Base-by-base conservation (phyloP, 1,140 invertebrate genomes). In the Pygmarrhopalites habei region DNA sequence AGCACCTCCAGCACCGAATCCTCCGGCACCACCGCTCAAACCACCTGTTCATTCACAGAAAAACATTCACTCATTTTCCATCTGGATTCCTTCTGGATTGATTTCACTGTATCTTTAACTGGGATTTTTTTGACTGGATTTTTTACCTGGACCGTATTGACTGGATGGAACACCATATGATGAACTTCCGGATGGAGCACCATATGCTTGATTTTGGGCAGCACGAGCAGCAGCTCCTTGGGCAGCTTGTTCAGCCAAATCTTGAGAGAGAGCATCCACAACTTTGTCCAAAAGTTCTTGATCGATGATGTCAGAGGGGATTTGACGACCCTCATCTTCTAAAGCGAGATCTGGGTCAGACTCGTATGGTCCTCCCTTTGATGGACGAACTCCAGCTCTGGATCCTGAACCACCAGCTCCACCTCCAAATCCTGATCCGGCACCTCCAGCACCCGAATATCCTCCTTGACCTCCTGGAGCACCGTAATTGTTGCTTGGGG, bases 201-300 rank as follows among this genome's bases (percentile, higher is more conserved):
- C 53, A 21, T 29, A 26, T 12, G 49, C 49, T 19, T 12, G 14
- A 39, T 12, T n/a, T 12, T 12, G 17, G 35, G 29, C 29, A 39
- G 53, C 53, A 5, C 15, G 2, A 41, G 29, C 35, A 26, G 53
- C 53, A 56, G 29, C 28, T n/a, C 28, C 19, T 10, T 29, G 29
- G n/a, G 53, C 53, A 21, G 32, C 53, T 23, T 56, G 53, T 56
- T 56, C 7, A 21, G 29, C 30, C 7, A 56, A 35, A n/a, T 56
- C 53, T 2, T 39, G 7, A 41, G 29, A 39, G 3, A 56, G 5
- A 10, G 30, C 53, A 19, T 56, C 53, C 3, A 56, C 53, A 41
- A 56, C 53, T 39, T 32, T 29, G 30, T 56, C 53, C 53, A 56
- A 56, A 21, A 56, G 53, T 12, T 56, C 53, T 41, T 56, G 53